These are phyloP conservation scores for Hypercompe scribonia DNA, from an alignment of 2,888 invertebrate species.

Conservation along the genomic window DNA sequence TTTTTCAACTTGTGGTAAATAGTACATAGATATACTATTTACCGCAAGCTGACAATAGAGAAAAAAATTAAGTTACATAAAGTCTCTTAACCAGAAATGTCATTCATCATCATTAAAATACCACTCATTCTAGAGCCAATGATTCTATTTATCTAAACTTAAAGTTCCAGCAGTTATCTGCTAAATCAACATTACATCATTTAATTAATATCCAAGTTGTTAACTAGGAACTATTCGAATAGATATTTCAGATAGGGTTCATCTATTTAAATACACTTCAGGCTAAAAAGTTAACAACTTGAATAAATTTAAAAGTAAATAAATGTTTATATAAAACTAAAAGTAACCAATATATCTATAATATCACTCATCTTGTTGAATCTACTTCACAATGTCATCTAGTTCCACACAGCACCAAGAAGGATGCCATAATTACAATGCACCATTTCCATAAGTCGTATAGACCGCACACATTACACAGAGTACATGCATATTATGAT, in stretches of 20 bases:
- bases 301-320: conserved; percentile 7
- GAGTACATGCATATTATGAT: neutral
- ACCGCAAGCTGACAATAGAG: no score
- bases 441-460: conserved; percentile 19
- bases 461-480: neutral
- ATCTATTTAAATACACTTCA: conserved; percentile 1
- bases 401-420: conserved; percentile 18
- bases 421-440: conserved; percentile 13
- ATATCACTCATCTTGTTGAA: conserved; percentile 41
- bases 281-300: neutral
- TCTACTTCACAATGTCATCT: conserved; percentile 19
- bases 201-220: neutral
- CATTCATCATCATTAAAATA: neutral
- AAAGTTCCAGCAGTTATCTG: neutral
- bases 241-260: neutral
- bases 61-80: neutral
- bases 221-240: conserved; percentile 9
- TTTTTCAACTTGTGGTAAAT: neutral
- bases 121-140: neutral
- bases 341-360: conserved; percentile 38
- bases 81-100: neutral
- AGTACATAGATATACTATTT: neutral
- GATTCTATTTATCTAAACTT: neutral
- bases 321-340: conserved; percentile 26
- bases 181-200: neutral